A percentile compares a stretch with the other conserved stretches of the same genome.
phyloP scores from a whole-genome alignment of 2,797 vertebrate species.

The Garrulus glandarius region DNA sequence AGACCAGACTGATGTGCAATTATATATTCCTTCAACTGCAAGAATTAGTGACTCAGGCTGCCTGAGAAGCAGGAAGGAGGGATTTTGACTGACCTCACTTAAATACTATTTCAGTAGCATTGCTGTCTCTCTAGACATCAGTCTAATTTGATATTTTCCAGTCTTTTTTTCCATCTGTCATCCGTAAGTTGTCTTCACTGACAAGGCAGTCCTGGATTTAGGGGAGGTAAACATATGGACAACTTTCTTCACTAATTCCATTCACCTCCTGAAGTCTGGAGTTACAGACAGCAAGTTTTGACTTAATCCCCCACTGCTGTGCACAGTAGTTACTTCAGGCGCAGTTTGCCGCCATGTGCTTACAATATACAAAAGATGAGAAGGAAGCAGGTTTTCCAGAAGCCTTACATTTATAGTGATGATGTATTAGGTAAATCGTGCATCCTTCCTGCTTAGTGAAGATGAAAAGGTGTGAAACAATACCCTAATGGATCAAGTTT shows the following conservation, averaged over 20 bases:
- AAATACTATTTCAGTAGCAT: not conserved
- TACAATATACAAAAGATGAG: not conserved
- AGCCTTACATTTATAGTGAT: not conserved
- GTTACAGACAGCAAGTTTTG: not conserved
- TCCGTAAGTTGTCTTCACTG: not conserved
- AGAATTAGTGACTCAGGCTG: not conserved
- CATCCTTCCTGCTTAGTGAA: constrained; percentile 52
- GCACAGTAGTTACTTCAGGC: not conserved
- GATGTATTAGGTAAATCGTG: not conserved
- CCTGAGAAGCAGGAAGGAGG: not conserved
- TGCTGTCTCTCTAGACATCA: not conserved
- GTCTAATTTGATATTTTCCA: not conserved
- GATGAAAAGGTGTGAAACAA: constrained; percentile 65
- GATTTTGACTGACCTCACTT: not conserved
- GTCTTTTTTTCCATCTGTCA: not conserved
- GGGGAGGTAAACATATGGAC: not conserved
- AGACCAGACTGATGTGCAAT: not conserved
- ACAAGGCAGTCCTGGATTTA: not conserved
- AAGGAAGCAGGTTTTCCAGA: not conserved
- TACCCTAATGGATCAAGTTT: not conserved
- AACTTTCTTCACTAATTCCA: not conserved
- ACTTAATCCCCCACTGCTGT: not conserved
- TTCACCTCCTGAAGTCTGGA: not conserved
- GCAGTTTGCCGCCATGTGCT: not conserved
- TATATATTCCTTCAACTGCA: not conserved